A percentile compares a stretch with the other conserved stretches of the same genome.
phyloP scores from a whole-genome alignment of 1,140 invertebrate genomes.

The Delia radicum region DNA sequence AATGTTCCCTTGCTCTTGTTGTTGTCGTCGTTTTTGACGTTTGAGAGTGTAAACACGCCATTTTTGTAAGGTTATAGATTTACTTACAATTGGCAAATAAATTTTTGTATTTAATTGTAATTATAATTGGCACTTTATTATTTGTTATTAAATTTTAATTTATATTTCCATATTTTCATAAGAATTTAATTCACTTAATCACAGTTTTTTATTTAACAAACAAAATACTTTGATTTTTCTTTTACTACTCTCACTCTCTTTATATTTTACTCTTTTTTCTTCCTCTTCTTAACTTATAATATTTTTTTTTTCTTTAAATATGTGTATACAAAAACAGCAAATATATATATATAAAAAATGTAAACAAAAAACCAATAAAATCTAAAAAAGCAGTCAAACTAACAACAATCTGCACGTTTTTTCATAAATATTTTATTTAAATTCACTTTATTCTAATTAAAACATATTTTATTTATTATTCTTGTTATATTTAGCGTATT shows the following conservation, averaged over 20 bases:
- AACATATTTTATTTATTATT: background rate
- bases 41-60: slow-evolving; percentile 19
- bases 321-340: background rate
- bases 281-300: background rate
- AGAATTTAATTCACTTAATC: background rate
- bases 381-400: background rate
- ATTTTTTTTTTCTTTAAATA: background rate
- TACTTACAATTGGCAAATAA: background rate
- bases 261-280: background rate
- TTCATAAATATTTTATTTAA: background rate
- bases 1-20: background rate
- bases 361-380: slow-evolving; percentile 5
- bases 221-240: background rate
- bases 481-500: too few relatives aligned
- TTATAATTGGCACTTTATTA: background rate
- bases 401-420: background rate
- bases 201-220: background rate
- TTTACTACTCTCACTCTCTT: background rate
- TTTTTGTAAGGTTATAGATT: background rate
- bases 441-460: background rate
- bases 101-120: background rate
- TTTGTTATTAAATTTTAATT: background rate
- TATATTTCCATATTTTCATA: background rate
- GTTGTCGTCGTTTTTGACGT: background rate
- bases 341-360: background rate